These are phyloP conservation scores for Schizothorax lantsangensis DNA, from an alignment of 2,797 vertebrate genomes.

Conservation along the genomic window DNA sequence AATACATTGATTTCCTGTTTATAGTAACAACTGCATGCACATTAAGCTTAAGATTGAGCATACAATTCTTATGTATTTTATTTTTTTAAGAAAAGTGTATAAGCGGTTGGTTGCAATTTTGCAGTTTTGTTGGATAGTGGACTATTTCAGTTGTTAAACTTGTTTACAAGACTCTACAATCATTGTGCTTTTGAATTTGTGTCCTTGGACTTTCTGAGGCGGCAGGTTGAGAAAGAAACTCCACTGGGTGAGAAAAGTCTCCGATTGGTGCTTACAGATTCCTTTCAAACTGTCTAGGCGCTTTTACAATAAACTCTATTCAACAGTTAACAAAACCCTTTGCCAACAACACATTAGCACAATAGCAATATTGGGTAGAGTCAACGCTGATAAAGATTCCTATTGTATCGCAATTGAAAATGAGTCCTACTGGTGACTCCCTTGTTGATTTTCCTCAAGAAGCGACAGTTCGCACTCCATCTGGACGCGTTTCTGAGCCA, in stretches of 20 bases:
- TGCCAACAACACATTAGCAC: slow-evolving; percentile 50
- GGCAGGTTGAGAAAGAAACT: slow-evolving; percentile 8
- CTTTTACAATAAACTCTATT: slow-evolving; percentile 14
- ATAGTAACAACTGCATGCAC: not conserved
- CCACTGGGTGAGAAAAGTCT: slow-evolving; percentile 27
- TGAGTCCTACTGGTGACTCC: slow-evolving; percentile 37
- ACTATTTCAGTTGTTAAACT: not conserved
- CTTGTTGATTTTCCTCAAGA: slow-evolving; percentile 36
- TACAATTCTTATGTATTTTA: not conserved
- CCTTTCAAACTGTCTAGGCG: not conserved
- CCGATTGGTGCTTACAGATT: slow-evolving; percentile 3
- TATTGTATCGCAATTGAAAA: slow-evolving; percentile 27
- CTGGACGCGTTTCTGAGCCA: slow-evolving; percentile 39
- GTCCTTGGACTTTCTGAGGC: slow-evolving; percentile 31
- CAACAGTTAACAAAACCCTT: slow-evolving; percentile 26
- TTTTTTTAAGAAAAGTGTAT: too few species aligned
- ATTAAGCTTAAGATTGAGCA: not conserved
- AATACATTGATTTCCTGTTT: not conserved
- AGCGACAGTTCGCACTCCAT: slow-evolving; percentile 47
- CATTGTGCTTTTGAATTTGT: slow-evolving; percentile 11
- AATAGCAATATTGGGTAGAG: slow-evolving; percentile 34
- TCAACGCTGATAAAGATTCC: slow-evolving; percentile 4
- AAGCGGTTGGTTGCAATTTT: not conserved
- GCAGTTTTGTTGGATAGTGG: not conserved
- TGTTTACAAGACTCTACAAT: not conserved